A percentile compares a stretch with the other conserved stretches of the same genome.
These are phyloP conservation scores for Chroicocephalus ridibundus DNA, from an alignment of 2,113 vertebrate species.

Conservation along the genomic window DNA sequence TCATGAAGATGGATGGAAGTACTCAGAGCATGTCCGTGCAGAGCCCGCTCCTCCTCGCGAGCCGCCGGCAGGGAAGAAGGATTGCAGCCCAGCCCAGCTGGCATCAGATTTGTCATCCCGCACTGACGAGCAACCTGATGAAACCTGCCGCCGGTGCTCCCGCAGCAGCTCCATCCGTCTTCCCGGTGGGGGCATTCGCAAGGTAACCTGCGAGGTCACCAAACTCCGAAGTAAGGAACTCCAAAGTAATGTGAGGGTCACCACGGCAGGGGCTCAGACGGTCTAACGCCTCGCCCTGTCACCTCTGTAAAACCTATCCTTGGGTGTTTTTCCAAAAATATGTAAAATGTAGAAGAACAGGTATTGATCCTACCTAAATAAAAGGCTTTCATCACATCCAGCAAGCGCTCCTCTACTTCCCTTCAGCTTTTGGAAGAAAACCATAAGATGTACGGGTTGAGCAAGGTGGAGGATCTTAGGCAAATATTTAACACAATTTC, in stretches of 20 bases:
- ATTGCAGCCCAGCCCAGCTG: background rate
- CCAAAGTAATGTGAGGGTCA: background rate
- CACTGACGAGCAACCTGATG: background rate
- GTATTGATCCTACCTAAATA: background rate
- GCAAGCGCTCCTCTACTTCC: background rate
- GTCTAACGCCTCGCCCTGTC: background rate
- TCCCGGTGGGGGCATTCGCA: background rate
- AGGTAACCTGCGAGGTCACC: background rate
- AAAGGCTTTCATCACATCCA: background rate
- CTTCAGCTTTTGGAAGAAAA: background rate
- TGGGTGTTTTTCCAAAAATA: too few relatives aligned
- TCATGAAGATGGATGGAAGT: background rate
- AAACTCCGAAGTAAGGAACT: background rate
- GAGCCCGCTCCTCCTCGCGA: background rate
- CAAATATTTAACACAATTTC: background rate
- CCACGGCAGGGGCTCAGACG: too few relatives aligned
- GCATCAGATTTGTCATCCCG: background rate
- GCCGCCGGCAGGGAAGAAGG: background rate
- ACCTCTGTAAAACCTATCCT: background rate
- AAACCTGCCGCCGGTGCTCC: background rate
- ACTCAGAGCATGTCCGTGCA: background rate
- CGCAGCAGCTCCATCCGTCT: background rate
- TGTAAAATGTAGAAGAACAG: background rate
- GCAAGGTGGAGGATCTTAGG: background rate
- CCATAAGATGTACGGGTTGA: fast-evolving